Base-by-base conservation (phyloP, 2,113 vertebrate genomes). In the Macroglossus sobrinus region DNA sequence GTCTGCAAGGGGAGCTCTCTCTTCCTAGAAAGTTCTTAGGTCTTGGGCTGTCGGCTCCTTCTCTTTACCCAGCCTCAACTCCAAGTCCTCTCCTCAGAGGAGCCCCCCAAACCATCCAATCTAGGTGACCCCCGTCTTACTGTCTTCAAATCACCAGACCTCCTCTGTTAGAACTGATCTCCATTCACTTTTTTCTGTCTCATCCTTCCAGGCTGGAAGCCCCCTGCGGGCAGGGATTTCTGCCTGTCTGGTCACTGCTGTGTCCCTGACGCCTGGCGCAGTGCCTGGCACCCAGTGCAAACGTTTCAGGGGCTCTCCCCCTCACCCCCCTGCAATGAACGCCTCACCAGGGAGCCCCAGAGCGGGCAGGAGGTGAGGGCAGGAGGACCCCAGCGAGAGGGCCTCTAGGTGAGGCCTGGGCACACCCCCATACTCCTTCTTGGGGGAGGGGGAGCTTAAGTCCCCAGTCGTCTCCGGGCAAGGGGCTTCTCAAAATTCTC, bases 401-500 rank as follows among this genome's bases (percentile, higher is more conserved):
- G 7, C 8, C 30, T 5, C 4, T 50, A 18, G 30, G 16, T 10
- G 61, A 45, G 22, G 3, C 3, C 24, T 19, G 13, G 26, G 57
- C 0, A 2, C 45, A 26, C 18, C 12, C 63, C 55, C 22, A 47
- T 35, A 15, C 22, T 43, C 63, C 16, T 50, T 15, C 50, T 50
- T 4, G 2, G n/a, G 47, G 18, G 1, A 3, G 3, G 38, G 18
- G 38, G 15, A 5, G 28, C 63, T 28, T 8, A 1, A 69, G 47
- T 76, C 50, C 75, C 81, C 35, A 28, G 78, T 6, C 14, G 12
- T 30, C 38, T 22, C 76, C 71, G 13, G 64, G 14, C 7, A 2
- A 47, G 88, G 38, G 13, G 24, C 24, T 24, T 64, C 50, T 71
- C 5, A 2, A 40, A 69, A 63, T 43, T 66, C 40, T 53, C 63